Evolutionary conservation across 2,888 invertebrate species (phyloP).

Genomic region (Melieria picta): DNA sequence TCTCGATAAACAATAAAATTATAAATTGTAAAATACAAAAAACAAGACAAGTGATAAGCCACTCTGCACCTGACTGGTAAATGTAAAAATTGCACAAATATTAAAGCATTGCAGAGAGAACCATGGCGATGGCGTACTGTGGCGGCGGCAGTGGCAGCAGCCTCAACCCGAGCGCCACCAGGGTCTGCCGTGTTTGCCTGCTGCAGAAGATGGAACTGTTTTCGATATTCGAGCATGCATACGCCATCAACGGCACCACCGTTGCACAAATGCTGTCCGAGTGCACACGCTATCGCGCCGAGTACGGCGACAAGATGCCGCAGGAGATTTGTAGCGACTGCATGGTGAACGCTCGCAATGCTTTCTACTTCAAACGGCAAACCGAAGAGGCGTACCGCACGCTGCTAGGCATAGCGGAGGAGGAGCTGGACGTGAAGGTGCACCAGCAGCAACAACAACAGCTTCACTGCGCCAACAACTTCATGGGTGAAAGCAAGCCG

Average conservation of each 20-base stretch:
- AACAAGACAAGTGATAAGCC: too few relatives aligned
- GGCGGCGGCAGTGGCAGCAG: background rate
- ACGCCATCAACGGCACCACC: constrained; percentile 49
- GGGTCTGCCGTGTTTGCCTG: constrained; percentile 62
- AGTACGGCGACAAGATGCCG: constrained; percentile 64
- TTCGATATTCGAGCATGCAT: constrained; percentile 56
- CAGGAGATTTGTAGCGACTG: constrained; percentile 61
- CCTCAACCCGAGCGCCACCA: background rate
- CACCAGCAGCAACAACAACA: background rate
- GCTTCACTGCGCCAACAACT: background rate
- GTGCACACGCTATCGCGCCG: constrained; percentile 63
- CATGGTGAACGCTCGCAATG: constrained; percentile 54
- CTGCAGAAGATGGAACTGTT: constrained; percentile 50
- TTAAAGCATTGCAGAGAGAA: too few relatives aligned
- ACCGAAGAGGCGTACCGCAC: constrained; percentile 61
- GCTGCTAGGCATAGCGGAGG: constrained; percentile 52
- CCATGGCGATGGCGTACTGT: too few relatives aligned
- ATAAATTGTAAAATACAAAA: too few relatives aligned
- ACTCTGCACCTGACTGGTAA: too few relatives aligned
- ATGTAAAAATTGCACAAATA: too few relatives aligned
- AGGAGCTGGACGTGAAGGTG: constrained; percentile 24
- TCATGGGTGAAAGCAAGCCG: background rate
- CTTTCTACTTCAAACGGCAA: constrained; percentile 61
- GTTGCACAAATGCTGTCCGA: constrained; percentile 59
- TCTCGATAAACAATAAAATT: too few relatives aligned